Base-by-base conservation (phyloP, 2,797 vertebrate species). In the Brotula barbata region DNA sequence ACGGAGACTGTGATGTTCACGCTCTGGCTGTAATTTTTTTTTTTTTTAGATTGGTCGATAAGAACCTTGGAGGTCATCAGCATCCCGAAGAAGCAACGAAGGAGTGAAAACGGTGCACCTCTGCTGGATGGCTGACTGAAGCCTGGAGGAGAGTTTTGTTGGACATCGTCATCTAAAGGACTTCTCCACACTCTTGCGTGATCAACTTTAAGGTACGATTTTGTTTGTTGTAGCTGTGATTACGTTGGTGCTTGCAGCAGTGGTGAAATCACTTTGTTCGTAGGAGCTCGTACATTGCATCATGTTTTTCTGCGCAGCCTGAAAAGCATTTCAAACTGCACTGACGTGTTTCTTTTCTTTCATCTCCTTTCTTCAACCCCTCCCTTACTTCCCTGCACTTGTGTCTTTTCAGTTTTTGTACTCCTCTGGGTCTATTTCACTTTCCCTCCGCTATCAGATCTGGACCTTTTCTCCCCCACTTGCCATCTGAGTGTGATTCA, bases 61-160 rank as follows among this genome's bases (percentile, higher is more conserved):
- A 25, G 9, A 50, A 14, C 2, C 5, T 14, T 17, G 58, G 50
- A 34, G n/a, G 3, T 5, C 3, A 6, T 76, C 9, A 31, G 4
- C 16, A 16, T 71, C 7, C 5, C 21, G 25, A 43, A 54, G 31
- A 11, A 63, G 28, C 19, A 48, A 50, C 14, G 64, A 33, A 67
- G 43, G 48, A 51, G 37, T n/a, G 42, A 70, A 42, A 46, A 33
- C 33, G 1, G 14, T 1, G 17, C 22, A 4, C 22, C 51, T 22
- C 45, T 68, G 36, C 66, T 82, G 75, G 54, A 79, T 71, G 75
- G 46, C 65, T 56, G 63, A 41, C 64, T 59, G 61, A 80, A 22
- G 42, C 36, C 25, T 43, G 44, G 64, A 45, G 36, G 47, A 77
- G 25, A 63, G 51, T 39, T 67, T 73, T 39, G 33, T 34, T 34